Percentiles rank a stretch among this genome's conserved stretches.
These are phyloP conservation scores for Zoanthus solanderi DNA, from an alignment of 92 coral and sea anemone genomes.

Conservation along the genomic window DNA sequence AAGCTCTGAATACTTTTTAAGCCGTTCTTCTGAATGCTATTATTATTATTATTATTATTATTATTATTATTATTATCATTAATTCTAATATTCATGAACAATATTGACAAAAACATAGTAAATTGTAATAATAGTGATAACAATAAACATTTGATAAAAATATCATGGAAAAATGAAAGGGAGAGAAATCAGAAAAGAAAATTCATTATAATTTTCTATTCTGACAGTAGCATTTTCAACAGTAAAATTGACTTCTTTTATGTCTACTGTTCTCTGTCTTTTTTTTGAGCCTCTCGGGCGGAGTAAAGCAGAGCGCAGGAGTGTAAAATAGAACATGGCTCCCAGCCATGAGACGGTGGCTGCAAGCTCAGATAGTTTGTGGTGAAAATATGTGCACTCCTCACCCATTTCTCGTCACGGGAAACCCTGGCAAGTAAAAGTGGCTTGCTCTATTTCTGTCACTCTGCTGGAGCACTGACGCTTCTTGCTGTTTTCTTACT, in stretches of 20 bases:
- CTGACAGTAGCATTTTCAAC: not conserved
- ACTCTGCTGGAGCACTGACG: no score
- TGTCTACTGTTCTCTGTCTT: not conserved
- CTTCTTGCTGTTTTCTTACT: no score
- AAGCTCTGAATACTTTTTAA: no score
- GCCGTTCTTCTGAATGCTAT: no score
- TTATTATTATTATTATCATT: no score
- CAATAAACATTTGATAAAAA: not conserved
- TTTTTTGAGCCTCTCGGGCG: not conserved
- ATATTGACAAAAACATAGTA: not conserved
- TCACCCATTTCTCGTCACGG: no score
- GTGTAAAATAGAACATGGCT: not conserved
- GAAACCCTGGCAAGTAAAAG: no score
- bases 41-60: no score
- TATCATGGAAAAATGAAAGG: not conserved
- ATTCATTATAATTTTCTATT: no score
- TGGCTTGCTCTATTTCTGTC: no score
- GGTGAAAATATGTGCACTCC: no score
- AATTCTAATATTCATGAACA: no score
- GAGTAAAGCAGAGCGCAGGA: not conserved
- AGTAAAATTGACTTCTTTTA: not conserved
- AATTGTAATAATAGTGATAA: not conserved
- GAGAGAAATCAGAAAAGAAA: not conserved
- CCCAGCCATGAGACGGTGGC: not conserved
- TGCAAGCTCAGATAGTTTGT: not conserved